Conservation (phyloP, 1,140 invertebrate species). For the Neodiprion pinetum region DNA sequence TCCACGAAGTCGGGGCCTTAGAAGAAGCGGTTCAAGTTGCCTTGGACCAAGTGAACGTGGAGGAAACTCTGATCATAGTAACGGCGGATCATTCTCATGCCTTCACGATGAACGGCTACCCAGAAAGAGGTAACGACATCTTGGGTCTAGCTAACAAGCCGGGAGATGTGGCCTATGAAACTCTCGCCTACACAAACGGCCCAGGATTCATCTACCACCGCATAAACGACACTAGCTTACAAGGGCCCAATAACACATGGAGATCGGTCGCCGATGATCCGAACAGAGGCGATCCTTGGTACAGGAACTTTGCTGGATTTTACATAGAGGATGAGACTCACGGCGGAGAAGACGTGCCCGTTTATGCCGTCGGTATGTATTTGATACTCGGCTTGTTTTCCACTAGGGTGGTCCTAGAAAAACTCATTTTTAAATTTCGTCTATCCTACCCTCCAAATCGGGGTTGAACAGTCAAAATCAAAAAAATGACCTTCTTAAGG, state of each 20-base stretch:
- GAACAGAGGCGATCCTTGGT: constrained; percentile 43
- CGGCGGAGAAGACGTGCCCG: constrained; percentile 88
- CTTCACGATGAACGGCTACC: constrained; percentile 74
- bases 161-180: constrained; percentile 57
- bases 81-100: constrained; percentile 80
- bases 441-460: background rate
- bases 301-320: constrained; percentile 52
- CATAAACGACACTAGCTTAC: constrained; percentile 36
- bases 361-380: constrained; percentile 77
- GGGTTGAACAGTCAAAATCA: background rate
- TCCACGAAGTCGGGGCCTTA: constrained; percentile 73
- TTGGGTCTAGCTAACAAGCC: constrained; percentile 62
- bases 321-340: constrained; percentile 71
- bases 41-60: constrained; percentile 61
- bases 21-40: constrained; percentile 71
- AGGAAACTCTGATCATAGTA: constrained; percentile 77
- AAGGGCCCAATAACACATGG: constrained; percentile 50
- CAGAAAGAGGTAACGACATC: constrained; percentile 69
- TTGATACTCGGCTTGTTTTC: constrained; percentile 59
- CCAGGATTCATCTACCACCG: constrained; percentile 60
- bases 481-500: background rate
- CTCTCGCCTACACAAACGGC: constrained; percentile 69
- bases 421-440: background rate
- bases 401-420: constrained; percentile 14
- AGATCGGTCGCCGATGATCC: constrained; percentile 42